Conservation (phyloP, 1,140 invertebrate genomes). For the Neodiprion pinetum region DNA sequence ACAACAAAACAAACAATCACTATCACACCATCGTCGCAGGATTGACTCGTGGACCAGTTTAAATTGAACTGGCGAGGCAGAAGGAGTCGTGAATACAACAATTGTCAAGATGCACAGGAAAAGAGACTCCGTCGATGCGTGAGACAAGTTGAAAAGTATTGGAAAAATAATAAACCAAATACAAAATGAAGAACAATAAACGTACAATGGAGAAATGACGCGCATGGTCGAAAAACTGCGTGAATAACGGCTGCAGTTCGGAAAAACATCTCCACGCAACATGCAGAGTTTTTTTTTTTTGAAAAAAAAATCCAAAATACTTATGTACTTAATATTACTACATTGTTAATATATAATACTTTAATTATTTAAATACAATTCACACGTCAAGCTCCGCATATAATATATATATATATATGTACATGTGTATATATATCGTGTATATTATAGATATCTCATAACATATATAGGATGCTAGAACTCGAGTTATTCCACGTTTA, state of each 20-base stretch:
- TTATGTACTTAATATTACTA: conserved; percentile 2
- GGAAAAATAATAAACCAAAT: background rate
- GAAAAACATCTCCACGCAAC: background rate
- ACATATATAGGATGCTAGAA: no score
- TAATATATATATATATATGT: no score
- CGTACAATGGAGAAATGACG: no score
- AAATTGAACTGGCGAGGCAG: background rate
- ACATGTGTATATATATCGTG: no score
- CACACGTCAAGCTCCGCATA: background rate
- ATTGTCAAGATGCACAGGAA: background rate
- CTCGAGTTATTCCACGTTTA: no score
- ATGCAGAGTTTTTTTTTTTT: conserved; percentile 2
- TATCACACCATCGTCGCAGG: background rate
- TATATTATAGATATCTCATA: no score
- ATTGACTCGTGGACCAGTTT: background rate
- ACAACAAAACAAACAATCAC: no score
- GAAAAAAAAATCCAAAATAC: background rate
- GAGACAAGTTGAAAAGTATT: background rate
- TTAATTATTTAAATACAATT: conserved; percentile 1
- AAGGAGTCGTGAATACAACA: background rate
- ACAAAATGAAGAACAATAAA: no score
- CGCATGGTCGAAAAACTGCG: no score
- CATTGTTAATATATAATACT: background rate
- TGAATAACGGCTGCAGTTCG: no score
- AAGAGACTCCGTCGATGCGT: background rate